Conservation (phyloP, 2,113 vertebrate species). For the Microtus oregoni region DNA sequence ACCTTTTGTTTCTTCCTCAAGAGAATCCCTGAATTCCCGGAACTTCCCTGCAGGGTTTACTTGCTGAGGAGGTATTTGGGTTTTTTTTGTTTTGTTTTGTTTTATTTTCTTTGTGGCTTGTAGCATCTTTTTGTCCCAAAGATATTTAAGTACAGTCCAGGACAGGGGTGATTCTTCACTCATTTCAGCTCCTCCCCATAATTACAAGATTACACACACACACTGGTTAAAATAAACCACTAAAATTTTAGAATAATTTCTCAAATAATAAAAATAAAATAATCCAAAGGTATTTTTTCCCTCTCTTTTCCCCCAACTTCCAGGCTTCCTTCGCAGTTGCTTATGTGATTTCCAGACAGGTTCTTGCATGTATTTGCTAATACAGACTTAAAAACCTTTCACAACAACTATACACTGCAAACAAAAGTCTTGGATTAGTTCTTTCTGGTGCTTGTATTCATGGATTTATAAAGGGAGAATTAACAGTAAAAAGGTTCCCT, state of each 20-base stretch:
- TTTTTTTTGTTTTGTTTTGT: background rate
- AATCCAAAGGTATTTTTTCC: background rate
- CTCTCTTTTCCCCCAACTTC: background rate
- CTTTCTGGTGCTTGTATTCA: background rate
- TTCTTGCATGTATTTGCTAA: background rate
- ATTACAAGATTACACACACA: background rate
- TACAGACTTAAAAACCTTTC: background rate
- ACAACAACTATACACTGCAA: background rate
- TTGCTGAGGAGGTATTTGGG: background rate
- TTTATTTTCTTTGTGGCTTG: background rate
- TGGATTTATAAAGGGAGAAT: background rate
- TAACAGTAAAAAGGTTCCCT: background rate
- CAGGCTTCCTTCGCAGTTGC: background rate
- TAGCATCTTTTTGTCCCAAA: background rate
- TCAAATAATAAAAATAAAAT: background rate
- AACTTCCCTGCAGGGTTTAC: background rate
- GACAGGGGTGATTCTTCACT: background rate
- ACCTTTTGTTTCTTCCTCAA: background rate
- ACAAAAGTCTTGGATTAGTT: background rate
- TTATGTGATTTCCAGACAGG: background rate
- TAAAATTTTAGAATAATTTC: background rate
- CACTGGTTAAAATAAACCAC: background rate
- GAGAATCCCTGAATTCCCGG: background rate
- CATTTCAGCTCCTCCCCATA: background rate
- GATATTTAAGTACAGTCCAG: background rate